phyloP scores from a whole-genome alignment of 1,140 invertebrate species.

The Saccostrea glomerata region DNA sequence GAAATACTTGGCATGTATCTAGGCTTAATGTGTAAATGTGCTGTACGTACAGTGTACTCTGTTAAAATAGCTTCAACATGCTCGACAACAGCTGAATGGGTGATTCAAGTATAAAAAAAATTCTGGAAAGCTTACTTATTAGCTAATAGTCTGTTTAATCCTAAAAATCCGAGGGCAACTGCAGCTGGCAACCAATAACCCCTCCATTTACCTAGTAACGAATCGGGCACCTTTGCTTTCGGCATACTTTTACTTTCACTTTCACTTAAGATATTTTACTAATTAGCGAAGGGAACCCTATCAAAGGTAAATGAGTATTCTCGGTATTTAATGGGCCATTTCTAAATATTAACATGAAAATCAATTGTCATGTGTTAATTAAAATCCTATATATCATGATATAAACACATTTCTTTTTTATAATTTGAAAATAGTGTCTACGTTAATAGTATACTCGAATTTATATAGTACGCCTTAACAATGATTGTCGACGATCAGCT shows the following conservation, averaged over 20 bases:
- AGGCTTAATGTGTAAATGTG: too few species aligned
- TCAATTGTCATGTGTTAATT: background rate
- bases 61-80: too few species aligned
- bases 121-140: background rate
- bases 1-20: too few species aligned
- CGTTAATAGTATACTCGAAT: background rate
- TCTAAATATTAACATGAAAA: too few species aligned
- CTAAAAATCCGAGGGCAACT: background rate
- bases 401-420: too few species aligned
- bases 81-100: too few species aligned
- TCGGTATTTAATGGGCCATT: background rate
- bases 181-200: slow-evolving; percentile 6
- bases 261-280: background rate
- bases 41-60: too few species aligned
- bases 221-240: background rate
- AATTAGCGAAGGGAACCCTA: background rate
- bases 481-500: background rate
- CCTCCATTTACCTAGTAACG: background rate
- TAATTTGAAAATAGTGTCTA: background rate
- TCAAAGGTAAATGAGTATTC: background rate
- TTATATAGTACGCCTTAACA: background rate
- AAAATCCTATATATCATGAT: too few species aligned
- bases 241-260: slow-evolving; percentile 8
- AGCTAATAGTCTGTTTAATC: background rate
- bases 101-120: background rate